Percentiles rank a stretch among this genome's conserved stretches.
Conservation (phyloP, 2,888 invertebrate species). For the Eupeodes luniger region DNA sequence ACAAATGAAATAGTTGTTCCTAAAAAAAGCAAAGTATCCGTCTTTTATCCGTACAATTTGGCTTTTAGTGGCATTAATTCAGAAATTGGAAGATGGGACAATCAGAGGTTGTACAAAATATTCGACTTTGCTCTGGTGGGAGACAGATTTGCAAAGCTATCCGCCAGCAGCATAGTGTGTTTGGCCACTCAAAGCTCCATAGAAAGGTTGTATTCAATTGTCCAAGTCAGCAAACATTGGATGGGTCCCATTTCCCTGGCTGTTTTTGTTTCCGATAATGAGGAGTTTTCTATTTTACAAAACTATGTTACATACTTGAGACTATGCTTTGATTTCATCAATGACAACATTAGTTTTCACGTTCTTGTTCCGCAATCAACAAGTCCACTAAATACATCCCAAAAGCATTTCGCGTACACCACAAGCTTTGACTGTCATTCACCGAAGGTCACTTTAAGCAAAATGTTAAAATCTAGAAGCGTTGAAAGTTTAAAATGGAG, state of each 20-base stretch:
- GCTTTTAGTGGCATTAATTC: conserved; percentile 87
- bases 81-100: conserved; percentile 90
- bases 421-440: conserved; percentile 87
- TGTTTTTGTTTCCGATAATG: conserved; percentile 91
- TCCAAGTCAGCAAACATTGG: conserved; percentile 93
- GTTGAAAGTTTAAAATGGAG: conserved; percentile 90
- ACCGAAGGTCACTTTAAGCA: conserved; percentile 87
- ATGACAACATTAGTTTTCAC: conserved; percentile 91
- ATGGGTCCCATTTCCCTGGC: conserved; percentile 93
- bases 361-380: conserved; percentile 87
- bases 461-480: conserved; percentile 86
- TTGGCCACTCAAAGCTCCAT: conserved; percentile 94
- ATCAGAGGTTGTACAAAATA: conserved; percentile 88
- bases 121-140: conserved; percentile 91
- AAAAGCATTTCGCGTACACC: conserved; percentile 53
- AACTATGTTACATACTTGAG: conserved; percentile 91
- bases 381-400: conserved; percentile 82
- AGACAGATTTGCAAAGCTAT: conserved; percentile 85
- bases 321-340: conserved; percentile 89
- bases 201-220: conserved; percentile 91
- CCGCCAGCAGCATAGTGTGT: conserved; percentile 86
- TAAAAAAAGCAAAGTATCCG: conserved; percentile 46
- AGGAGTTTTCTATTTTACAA: conserved; percentile 90
- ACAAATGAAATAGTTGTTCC: conserved; percentile 42
- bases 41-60: conserved; percentile 67